phyloP scores from a whole-genome alignment of 2,888 invertebrate species.

The Yponomeuta plumbellus region DNA sequence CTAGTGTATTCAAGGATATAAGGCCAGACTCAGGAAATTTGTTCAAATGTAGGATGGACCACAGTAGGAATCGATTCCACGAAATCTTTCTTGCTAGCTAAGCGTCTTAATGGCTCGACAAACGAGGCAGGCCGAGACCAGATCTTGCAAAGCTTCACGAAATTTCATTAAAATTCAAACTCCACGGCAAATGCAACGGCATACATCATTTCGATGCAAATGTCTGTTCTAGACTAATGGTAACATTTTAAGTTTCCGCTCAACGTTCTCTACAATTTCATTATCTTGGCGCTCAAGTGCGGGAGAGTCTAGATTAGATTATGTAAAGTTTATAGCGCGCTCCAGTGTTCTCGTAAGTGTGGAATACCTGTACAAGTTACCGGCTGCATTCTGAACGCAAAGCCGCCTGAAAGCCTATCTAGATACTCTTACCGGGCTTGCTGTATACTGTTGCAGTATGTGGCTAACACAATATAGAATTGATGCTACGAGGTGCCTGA shows the following conservation, averaged over 20 bases:
- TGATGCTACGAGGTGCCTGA: too few relatives aligned
- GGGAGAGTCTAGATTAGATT: background rate
- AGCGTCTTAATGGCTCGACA: too few relatives aligned
- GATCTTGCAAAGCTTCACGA: background rate
- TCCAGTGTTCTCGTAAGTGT: background rate
- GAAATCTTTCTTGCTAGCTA: too few relatives aligned
- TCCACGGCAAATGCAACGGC: constrained; percentile 10
- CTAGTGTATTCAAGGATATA: too few relatives aligned
- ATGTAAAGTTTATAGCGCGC: background rate
- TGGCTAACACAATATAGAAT: too few relatives aligned
- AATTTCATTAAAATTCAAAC: background rate
- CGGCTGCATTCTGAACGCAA: background rate
- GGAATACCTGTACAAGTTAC: background rate
- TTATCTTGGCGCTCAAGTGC: background rate
- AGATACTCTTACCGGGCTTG: background rate
- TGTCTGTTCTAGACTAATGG: background rate
- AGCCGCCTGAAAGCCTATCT: background rate
- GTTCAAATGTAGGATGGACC: too few relatives aligned
- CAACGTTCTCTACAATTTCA: background rate
- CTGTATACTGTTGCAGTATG: too few relatives aligned
- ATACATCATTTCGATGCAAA: background rate
- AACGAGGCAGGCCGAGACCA: too few relatives aligned
- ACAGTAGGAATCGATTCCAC: too few relatives aligned
- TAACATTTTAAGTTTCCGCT: background rate
- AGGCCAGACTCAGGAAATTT: too few relatives aligned